phyloP scores from a whole-genome alignment of 2,888 invertebrate species.

The Sepioteuthis lessoniana region DNA sequence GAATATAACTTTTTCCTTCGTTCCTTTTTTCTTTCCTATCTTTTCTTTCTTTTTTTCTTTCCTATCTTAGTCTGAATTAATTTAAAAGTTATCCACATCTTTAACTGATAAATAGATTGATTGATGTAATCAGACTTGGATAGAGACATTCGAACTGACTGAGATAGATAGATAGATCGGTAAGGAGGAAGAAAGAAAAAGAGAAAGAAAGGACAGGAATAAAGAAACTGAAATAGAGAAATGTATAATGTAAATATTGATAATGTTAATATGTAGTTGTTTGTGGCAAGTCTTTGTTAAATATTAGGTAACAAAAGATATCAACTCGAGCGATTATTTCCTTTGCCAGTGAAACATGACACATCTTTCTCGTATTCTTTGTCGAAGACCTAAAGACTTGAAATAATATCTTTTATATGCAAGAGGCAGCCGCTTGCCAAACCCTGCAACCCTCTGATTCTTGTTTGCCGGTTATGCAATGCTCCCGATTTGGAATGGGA shows the following conservation, averaged over 20 bases:
- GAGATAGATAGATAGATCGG: not conserved
- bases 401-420: conserved; percentile 33
- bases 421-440: conserved; percentile 2
- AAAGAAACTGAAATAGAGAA: not conserved
- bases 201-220: not conserved
- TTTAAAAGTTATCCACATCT: too few species aligned
- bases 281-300: not conserved
- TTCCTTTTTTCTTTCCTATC: too few species aligned
- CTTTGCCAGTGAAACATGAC: not conserved
- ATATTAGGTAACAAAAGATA: not conserved
- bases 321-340: not conserved
- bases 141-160: not conserved
- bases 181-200: not conserved
- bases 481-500: too few species aligned
- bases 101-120: too few species aligned
- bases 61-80: too few species aligned
- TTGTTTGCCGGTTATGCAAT: too few species aligned
- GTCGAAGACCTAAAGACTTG: not conserved
- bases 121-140: too few species aligned
- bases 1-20: too few species aligned
- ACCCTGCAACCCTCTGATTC: not conserved
- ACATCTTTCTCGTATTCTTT: not conserved
- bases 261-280: not conserved
- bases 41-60: too few species aligned
- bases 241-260: not conserved